These are phyloP conservation scores for Centrocercus urophasianus DNA, from an alignment of 2,113 vertebrate genomes.

Conservation along the genomic window DNA sequence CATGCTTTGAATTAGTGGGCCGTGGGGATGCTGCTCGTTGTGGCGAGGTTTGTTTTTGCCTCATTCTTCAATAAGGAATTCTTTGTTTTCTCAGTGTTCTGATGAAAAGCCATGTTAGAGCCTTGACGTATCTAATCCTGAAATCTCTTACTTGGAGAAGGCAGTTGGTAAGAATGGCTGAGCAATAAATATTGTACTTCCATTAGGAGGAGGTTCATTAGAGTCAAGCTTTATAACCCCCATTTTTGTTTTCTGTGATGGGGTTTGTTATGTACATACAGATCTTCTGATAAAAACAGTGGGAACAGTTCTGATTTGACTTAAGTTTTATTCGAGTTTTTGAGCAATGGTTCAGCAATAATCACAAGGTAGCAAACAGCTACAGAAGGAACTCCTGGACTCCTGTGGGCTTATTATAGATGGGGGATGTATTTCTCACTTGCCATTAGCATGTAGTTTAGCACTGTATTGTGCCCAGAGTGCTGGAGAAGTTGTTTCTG, in stretches of 20 bases:
- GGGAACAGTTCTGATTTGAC: constrained; percentile 62
- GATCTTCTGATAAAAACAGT: constrained; percentile 38
- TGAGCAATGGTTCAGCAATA: constrained; percentile 64
- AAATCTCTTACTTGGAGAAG: background rate
- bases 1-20: background rate
- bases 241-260: constrained; percentile 3
- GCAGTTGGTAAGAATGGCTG: background rate
- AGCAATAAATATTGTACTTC: constrained; percentile 3
- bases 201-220: background rate
- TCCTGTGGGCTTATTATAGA: constrained; percentile 62
- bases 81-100: background rate
- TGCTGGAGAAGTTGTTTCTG: constrained; percentile 55
- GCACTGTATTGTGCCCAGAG: constrained; percentile 18
- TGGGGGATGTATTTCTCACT: constrained; percentile 43
- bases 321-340: constrained; percentile 62
- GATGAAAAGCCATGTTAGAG: background rate
- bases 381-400: constrained; percentile 34
- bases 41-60: background rate
- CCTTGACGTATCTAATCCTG: background rate
- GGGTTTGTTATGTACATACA: constrained; percentile 33
- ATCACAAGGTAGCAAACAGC: constrained; percentile 51
- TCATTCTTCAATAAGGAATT: background rate
- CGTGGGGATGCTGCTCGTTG: background rate
- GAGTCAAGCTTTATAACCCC: background rate
- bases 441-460: constrained; percentile 17